Evolutionary conservation across 2,113 vertebrate genomes (phyloP).

Genomic region (Pogonocichla stellata): DNA sequence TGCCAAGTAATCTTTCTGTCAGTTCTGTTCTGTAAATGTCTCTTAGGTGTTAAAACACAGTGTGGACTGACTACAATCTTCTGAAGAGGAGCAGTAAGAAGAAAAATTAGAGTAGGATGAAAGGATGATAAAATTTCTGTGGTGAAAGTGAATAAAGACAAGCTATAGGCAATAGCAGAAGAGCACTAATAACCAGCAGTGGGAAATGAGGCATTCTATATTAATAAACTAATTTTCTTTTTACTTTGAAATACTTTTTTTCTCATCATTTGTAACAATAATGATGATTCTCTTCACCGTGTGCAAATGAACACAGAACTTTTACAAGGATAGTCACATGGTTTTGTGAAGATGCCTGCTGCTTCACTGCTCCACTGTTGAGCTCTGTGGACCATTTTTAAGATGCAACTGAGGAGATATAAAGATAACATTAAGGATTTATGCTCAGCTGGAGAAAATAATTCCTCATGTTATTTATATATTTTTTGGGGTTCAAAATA

Average conservation of each 20-base stretch:
- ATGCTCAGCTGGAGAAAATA: neutral
- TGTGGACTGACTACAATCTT: neutral
- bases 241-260: conserved; percentile 7
- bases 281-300: neutral
- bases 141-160: conserved; percentile 30
- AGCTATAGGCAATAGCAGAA: neutral
- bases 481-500: neutral
- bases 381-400: neutral
- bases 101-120: conserved; percentile 18
- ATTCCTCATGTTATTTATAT: neutral
- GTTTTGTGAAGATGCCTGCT: neutral
- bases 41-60: neutral
- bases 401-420: neutral
- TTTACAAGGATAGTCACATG: neutral
- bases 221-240: conserved; percentile 23
- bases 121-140: conserved; percentile 10
- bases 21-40: neutral
- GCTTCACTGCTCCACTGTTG: neutral
- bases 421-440: neutral
- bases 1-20: neutral
- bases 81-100: neutral
- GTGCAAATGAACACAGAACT: neutral
- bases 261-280: conserved; percentile 21
- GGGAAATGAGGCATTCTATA: neutral
- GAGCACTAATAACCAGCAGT: neutral